A percentile compares a stretch with the other conserved stretches of the same genome.
Evolutionary conservation across 1,140 invertebrate species (phyloP).

Genomic region (Drosophila sproati): DNA sequence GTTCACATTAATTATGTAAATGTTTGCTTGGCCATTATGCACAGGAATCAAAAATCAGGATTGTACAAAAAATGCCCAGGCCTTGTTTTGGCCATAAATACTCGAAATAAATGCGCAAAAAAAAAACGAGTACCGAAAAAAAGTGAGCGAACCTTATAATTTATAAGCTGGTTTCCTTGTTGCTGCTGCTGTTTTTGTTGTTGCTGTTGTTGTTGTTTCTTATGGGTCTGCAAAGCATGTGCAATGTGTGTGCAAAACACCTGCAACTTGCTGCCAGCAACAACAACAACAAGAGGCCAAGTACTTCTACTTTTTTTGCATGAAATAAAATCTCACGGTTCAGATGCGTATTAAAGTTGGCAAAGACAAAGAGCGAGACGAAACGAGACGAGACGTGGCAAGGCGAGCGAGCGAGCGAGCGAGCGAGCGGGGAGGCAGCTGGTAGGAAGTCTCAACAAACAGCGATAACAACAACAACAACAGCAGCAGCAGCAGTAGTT

Average conservation of each 20-base stretch:
- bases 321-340: slow-evolving; percentile 83
- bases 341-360: slow-evolving; percentile 80
- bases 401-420: slow-evolving; percentile 26
- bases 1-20: slow-evolving; percentile 9
- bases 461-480: slow-evolving; percentile 43
- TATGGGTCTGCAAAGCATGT: slow-evolving; percentile 9
- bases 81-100: slow-evolving; percentile 29
- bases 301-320: slow-evolving; percentile 80
- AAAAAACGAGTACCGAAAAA: slow-evolving; percentile 8
- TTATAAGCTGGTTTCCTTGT: slow-evolving; percentile 77
- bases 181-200: slow-evolving; percentile 35
- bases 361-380: slow-evolving; percentile 46
- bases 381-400: neutral
- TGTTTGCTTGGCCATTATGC: neutral
- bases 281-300: slow-evolving; percentile 41
- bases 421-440: slow-evolving; percentile 60
- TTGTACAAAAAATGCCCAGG: neutral
- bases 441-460: slow-evolving; percentile 72
- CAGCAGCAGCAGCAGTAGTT: neutral
- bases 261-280: slow-evolving; percentile 57
- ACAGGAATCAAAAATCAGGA: neutral
- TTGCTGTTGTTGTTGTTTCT: slow-evolving; percentile 20
- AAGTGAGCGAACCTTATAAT: slow-evolving; percentile 60
- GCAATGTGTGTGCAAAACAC: slow-evolving; percentile 65
- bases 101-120: neutral